Evolutionary conservation across 2,888 invertebrate species (phyloP), one percentile per base, ranked within the genome.

Genomic region (Lasioglossum vierecki): DNA sequence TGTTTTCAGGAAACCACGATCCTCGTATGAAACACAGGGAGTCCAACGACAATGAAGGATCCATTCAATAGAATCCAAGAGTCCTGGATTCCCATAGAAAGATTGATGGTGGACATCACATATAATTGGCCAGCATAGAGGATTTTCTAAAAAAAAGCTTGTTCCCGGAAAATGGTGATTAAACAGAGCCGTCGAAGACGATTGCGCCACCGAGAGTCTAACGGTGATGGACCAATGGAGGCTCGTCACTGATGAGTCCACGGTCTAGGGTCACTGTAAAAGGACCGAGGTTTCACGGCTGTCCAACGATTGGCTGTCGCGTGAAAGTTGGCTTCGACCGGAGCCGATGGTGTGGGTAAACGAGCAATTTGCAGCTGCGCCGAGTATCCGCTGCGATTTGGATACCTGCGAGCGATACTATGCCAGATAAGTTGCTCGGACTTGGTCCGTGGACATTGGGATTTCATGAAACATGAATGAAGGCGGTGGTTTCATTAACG

Each of bases 351-450:
- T n/a, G 76, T 30, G 30, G 26, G 60, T 76, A 76, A 76, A 63
- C 60, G 41, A 60, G 60, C 60, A 39, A 76, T 60, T 63, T 60
- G 53, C 60, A 44, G 57, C 75, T 57, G 26, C 41, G 75, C 41
- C 39, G 60, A 60, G 60, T 39, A 26, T 44, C 60, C 18, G 41
- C 41, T 5, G 18, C 41, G 41, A 63, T 76, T 76, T 63, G 75
- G 60, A 76, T 44, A 76, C 70, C 41, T 44, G 70, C n/a, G 39
- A 70, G 22, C 70, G 70, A 71, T 71, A 68, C 68, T 68, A 68
- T 68, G 35, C 35, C 68, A 66, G 66, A 66, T 66, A 66, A 66
- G 66, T 66, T 35, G 66, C 15, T 66, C 66, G 30, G 35, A 35
- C 35, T 35, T 35, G 66, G 66, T 18, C 35, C 30, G 66, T 35